Evolutionary conservation across 1,140 invertebrate species (phyloP).

Genomic region (Pseudachorutes palmiensis): DNA sequence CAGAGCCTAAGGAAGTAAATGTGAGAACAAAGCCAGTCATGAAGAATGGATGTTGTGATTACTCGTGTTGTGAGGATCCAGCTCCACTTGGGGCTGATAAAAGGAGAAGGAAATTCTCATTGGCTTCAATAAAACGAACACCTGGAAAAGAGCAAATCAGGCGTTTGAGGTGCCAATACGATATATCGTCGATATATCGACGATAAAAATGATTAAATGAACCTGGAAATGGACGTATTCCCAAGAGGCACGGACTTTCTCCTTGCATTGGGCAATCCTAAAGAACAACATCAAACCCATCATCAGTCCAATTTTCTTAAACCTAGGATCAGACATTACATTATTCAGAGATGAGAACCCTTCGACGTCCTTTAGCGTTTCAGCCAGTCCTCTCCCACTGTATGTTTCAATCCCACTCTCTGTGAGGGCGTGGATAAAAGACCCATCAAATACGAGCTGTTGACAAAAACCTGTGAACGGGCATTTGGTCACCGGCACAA

Average conservation of each 20-base stretch:
- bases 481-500: constrained; percentile 46
- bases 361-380: constrained; percentile 28
- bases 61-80: neutral
- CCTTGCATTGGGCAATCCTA: constrained; percentile 33
- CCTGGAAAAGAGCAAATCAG: too few species aligned
- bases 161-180: too few species aligned
- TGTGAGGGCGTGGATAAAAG: constrained; percentile 64
- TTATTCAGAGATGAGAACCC: constrained; percentile 24
- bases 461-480: constrained; percentile 62
- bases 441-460: constrained; percentile 57
- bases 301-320: neutral
- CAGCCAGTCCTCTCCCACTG: constrained; percentile 44
- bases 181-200: too few species aligned
- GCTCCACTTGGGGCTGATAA: constrained; percentile 22
- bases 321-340: constrained; percentile 17
- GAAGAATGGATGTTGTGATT: constrained; percentile 4
- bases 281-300: neutral
- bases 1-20: constrained; percentile 18
- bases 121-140: constrained; percentile 30
- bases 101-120: constrained; percentile 25
- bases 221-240: constrained; percentile 36
- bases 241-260: constrained; percentile 28
- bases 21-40: too few species aligned
- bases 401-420: constrained; percentile 69
- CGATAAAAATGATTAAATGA: too few species aligned